Percentiles rank a stretch among this genome's conserved stretches.
Conservation (phyloP, 2,888 invertebrate species). For the Drosophila putrida region DNA sequence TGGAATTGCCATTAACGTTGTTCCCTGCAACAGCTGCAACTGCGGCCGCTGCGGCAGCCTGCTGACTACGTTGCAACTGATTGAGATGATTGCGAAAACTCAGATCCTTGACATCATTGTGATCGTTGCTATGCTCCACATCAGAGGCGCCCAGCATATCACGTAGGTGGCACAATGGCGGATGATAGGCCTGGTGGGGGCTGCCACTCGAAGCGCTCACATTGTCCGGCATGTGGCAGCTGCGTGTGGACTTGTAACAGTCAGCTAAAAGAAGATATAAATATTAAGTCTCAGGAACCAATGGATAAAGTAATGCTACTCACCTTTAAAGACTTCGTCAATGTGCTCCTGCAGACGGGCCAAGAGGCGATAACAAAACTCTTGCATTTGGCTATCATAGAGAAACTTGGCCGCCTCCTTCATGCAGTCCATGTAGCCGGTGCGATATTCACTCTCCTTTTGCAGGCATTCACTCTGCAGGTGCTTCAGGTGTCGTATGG, state of each 20-base stretch:
- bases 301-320: constrained; percentile 24
- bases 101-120: constrained; percentile 85
- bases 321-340: constrained; percentile 88
- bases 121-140: constrained; percentile 85
- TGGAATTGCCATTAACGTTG: constrained; percentile 48
- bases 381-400: constrained; percentile 93
- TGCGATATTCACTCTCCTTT: constrained; percentile 88
- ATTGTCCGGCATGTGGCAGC: constrained; percentile 86
- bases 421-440: constrained; percentile 96
- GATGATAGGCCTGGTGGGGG: constrained; percentile 84
- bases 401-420: constrained; percentile 96
- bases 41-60: constrained; percentile 55
- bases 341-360: constrained; percentile 94
- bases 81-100: constrained; percentile 84
- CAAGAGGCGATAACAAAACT: constrained; percentile 92
- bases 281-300: neutral
- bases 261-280: constrained; percentile 71
- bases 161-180: constrained; percentile 85
- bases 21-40: constrained; percentile 61
- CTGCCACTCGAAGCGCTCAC: constrained; percentile 87
- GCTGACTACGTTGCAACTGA: constrained; percentile 79
- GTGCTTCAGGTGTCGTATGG: constrained; percentile 96
- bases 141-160: constrained; percentile 85
- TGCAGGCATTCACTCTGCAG: constrained; percentile 89
- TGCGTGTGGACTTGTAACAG: constrained; percentile 82